phyloP scores from a whole-genome alignment of 2,888 invertebrate species.

The Hetaerina titia region DNA sequence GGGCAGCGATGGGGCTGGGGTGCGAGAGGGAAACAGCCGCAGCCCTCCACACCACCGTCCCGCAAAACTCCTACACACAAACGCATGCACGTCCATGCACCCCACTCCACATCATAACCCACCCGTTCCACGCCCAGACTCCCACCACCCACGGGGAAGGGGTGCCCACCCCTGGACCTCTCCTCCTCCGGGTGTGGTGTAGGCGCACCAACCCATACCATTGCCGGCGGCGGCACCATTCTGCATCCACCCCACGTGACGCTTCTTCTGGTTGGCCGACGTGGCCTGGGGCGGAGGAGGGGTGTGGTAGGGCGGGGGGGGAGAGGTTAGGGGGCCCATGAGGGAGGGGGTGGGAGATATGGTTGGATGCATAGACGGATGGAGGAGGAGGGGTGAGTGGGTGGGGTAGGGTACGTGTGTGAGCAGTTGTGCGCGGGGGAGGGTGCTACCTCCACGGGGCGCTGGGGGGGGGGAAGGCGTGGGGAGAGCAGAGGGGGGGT shows the following conservation, averaged over 20 bases:
- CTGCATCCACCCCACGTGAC: conserved; percentile 33
- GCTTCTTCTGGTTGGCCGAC: conserved; percentile 61
- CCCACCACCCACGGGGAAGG: neutral
- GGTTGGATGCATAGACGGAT: neutral
- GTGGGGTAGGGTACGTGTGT: neutral
- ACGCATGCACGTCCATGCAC: no score
- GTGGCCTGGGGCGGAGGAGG: neutral
- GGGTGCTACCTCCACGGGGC: neutral
- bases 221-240: conserved; percentile 39
- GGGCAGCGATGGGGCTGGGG: neutral
- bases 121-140: neutral
- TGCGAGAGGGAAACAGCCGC: neutral
- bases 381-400: neutral
- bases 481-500: neutral
- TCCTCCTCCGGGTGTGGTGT: neutral
- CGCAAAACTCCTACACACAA: neutral
- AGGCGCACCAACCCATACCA: conserved; percentile 18
- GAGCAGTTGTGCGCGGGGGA: neutral
- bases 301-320: neutral
- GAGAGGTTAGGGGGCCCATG: neutral
- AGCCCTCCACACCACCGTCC: conserved; percentile 32
- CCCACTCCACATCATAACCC: neutral
- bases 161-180: neutral
- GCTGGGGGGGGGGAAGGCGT: neutral
- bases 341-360: neutral